Percentiles rank a stretch among this genome's conserved stretches.
These are phyloP conservation scores for Leptopilina clavipes DNA, from an alignment of 1,140 invertebrate genomes.

Conservation along the genomic window DNA sequence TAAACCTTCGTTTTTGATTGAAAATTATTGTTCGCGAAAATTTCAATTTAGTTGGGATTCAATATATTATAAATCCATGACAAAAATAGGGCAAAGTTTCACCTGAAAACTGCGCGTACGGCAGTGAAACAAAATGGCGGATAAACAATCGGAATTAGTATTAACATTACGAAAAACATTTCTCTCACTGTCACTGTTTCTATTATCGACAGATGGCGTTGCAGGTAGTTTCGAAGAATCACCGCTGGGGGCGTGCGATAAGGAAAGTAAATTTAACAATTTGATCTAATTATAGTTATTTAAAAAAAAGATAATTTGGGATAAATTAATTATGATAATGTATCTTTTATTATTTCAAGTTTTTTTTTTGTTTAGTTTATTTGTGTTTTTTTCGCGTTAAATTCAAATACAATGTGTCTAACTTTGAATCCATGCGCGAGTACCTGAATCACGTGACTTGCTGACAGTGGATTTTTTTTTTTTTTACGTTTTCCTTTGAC, in stretches of 20 bases:
- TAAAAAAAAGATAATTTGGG: too few species aligned
- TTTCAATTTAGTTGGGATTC: slow-evolving; percentile 31
- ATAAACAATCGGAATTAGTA: slow-evolving; percentile 66
- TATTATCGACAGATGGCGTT: not conserved
- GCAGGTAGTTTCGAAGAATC: not conserved
- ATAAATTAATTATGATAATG: too few species aligned
- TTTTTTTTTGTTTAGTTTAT: not conserved
- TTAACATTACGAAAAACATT: slow-evolving; percentile 56
- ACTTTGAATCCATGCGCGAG: not conserved
- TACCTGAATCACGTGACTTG: slow-evolving; percentile 18
- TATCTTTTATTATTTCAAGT: too few species aligned
- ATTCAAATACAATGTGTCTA: too few species aligned
- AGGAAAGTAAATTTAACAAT: too few species aligned
- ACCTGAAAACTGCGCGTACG: slow-evolving; percentile 66
- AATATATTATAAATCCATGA: slow-evolving; percentile 56
- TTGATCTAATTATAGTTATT: too few species aligned
- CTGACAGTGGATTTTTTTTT: not conserved
- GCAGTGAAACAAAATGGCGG: slow-evolving; percentile 73
- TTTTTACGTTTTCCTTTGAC: too few species aligned
- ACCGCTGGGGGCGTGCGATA: not conserved
- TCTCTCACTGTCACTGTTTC: not conserved
- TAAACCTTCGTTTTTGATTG: too few species aligned
- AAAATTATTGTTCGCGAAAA: not conserved
- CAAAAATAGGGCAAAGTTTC: slow-evolving; percentile 57
- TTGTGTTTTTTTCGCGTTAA: not conserved